A percentile compares a stretch with the other conserved stretches of the same genome.
phyloP scores from a whole-genome alignment of 1,140 invertebrate species.

The Nylanderia fulva region DNA sequence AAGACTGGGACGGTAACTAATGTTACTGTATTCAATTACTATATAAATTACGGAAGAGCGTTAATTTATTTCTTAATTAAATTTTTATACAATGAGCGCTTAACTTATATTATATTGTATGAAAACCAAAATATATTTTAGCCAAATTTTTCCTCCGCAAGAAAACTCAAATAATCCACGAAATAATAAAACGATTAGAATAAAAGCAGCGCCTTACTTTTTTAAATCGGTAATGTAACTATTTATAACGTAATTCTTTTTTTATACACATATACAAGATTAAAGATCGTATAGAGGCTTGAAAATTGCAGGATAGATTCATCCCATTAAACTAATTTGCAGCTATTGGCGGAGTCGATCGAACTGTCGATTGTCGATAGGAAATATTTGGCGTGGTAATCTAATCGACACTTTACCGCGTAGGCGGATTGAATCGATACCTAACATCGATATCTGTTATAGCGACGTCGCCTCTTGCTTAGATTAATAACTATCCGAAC shows the following conservation, averaged over 20 bases:
- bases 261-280: background rate
- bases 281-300: background rate
- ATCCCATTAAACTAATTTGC: conserved; percentile 31
- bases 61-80: conserved; percentile 24
- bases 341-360: background rate
- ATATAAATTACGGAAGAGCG: conserved; percentile 27
- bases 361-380: conserved; percentile 20
- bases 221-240: background rate
- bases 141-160: background rate
- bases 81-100: background rate
- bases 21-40: conserved; percentile 11
- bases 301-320: background rate
- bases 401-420: conserved; percentile 34
- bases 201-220: too few relatives aligned
- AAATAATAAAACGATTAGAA: background rate
- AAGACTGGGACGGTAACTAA: background rate
- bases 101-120: background rate
- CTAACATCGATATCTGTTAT: conserved; percentile 48
- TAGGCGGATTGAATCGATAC: conserved; percentile 17
- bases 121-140: background rate
- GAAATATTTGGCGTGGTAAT: conserved; percentile 17
- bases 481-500: conserved; percentile 51
- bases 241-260: background rate
- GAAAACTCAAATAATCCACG: background rate
- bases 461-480: conserved; percentile 5